These are phyloP conservation scores for Limnodromus scolopaceus DNA, from an alignment of 2,797 vertebrate species.

Conservation along the genomic window DNA sequence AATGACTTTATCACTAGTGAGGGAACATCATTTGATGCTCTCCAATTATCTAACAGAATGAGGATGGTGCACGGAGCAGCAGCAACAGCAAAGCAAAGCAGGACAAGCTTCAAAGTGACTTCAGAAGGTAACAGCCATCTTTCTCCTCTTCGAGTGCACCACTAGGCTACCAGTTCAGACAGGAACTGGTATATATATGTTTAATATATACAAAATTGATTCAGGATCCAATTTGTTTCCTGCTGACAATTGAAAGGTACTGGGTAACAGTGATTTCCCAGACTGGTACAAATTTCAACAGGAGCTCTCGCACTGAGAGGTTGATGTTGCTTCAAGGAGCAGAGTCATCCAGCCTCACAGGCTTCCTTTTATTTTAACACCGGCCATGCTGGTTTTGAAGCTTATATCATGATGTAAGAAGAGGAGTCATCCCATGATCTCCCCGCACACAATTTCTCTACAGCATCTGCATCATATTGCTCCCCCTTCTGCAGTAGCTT, in stretches of 20 bases:
- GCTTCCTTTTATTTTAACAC: neutral
- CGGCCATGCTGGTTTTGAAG: accelerated
- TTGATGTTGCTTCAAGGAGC: neutral
- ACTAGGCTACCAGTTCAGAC: neutral
- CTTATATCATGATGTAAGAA: neutral
- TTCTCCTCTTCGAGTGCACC: accelerated
- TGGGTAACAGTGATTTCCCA: accelerated
- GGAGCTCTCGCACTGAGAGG: neutral
- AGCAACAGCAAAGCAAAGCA: neutral
- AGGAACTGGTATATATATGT: too few relatives aligned
- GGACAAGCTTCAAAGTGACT: neutral
- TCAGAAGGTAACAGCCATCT: neutral
- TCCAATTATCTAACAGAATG: accelerated
- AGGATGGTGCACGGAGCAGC: accelerated
- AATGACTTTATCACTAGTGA: accelerated
- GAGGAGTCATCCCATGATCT: neutral
- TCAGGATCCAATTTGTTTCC: neutral
- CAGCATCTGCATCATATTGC: conserved; percentile 3
- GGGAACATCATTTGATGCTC: accelerated
- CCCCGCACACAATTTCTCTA: neutral
- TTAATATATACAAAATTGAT: accelerated
- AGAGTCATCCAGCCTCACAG: neutral
- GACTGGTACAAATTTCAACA: neutral
- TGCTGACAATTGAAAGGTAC: accelerated
- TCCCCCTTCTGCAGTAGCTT: conserved; percentile 10